Base-by-base conservation (phyloP, 2,888 invertebrate species). In the Margaritifera margaritifera region DNA sequence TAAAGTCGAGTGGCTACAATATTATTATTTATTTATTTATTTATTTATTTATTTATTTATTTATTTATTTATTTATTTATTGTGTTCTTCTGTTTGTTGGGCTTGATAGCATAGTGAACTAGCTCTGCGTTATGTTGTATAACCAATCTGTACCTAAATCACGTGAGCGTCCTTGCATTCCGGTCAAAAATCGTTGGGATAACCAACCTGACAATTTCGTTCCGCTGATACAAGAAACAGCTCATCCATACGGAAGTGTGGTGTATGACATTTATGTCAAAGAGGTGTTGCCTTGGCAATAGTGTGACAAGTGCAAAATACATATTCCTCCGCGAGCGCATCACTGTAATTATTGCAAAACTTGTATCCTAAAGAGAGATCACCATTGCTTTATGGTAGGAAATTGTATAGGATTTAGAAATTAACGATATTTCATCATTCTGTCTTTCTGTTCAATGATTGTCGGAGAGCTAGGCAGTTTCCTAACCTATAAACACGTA, bases 381-480 rank as follows among this genome's bases (percentile, higher is more conserved):
- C 87, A 88, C 66, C 87, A 88, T 69, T 88, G 87, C 65, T 85
- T 76, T 70, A 75, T 88, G 64, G 78, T 86, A 20, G 86, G 85
- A 18, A 79, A 78, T 19, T 80, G 84, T 68, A 76, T 84, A 22
- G 84, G 84, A 18, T 80, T 80, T 69, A 78, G 76, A 42, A 85
- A 85, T 70, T 84, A 85, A 65, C 71, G 84, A 24, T 84, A 80
- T 64, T 85, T 84, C 62, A 70, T 83, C n/a, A 71, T 84, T 19
- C 42, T 82, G 64, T 61, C 69, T 15, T 80, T 82, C 58, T 82
- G 80, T 60, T 68, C 71, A 11, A 52, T 71, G 19, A n/a, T 83
- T 22, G 67, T 66, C 20, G 72, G 77, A 19, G 24, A 71, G 27
- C 50, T 75, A 1, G 79, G 80, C 6, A 69, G 68, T 4, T 71